phyloP scores from a whole-genome alignment of 2,797 vertebrate genomes.

The Hipposideros larvatus region DNA sequence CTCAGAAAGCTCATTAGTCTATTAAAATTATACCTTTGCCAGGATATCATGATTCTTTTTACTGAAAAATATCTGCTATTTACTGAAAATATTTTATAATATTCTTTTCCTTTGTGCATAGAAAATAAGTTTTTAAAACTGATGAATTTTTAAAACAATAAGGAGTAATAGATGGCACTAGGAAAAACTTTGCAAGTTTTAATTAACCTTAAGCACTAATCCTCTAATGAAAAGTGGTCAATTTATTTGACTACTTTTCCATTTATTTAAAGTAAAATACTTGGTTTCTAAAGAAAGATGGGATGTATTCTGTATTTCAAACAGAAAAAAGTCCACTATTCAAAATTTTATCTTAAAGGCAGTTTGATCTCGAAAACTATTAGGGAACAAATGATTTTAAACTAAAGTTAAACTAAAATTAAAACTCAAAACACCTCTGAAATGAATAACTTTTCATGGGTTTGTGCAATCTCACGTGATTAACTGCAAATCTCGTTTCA shows the following conservation, averaged over 20 bases:
- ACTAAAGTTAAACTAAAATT: conserved; percentile 3
- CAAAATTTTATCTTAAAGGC: conserved; percentile 33
- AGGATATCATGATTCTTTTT: conserved; percentile 77
- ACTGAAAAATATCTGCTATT: conserved; percentile 79
- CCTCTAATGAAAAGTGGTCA: not conserved
- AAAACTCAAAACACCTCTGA: conserved; percentile 24
- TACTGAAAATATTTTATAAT: conserved; percentile 76
- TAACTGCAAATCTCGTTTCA: conserved; percentile 22
- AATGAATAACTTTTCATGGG: not conserved
- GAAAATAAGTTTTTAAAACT: conserved; percentile 64
- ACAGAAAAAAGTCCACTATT: not conserved
- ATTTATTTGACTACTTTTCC: conserved; percentile 32
- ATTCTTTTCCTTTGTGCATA: conserved; percentile 62
- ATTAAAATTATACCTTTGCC: conserved; percentile 82
- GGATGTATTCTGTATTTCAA: not conserved
- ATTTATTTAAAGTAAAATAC: conserved; percentile 50
- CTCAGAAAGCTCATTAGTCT: conserved; percentile 84
- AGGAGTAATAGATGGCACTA: conserved; percentile 35
- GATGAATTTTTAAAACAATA: conserved; percentile 46
- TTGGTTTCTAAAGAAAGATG: conserved; percentile 41
- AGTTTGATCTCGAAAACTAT: not conserved
- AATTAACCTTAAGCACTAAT: conserved; percentile 46
- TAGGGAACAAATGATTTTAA: not conserved
- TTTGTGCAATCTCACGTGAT: not conserved
- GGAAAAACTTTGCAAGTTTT: not conserved